These are phyloP conservation scores for Salminus brasiliensis DNA, from an alignment of 2,113 vertebrate genomes.

Conservation along the genomic window DNA sequence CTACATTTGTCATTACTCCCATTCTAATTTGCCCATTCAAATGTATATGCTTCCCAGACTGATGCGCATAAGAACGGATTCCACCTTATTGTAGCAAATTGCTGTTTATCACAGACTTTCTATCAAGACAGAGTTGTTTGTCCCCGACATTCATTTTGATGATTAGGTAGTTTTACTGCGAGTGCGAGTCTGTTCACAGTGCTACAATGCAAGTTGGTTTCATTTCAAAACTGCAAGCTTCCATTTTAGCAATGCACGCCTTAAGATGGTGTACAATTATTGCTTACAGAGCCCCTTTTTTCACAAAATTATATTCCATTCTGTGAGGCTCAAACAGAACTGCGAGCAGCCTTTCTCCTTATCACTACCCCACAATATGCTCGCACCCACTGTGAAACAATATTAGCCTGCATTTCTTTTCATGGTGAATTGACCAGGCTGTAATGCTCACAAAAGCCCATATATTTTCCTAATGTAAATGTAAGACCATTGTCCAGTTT, in stretches of 20 bases:
- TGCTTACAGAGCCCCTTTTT: constrained; percentile 25
- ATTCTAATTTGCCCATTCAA: constrained; percentile 33
- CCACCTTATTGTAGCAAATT: constrained; percentile 14
- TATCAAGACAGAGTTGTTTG: constrained; percentile 2
- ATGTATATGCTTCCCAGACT: constrained; percentile 10
- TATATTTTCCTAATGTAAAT: background rate
- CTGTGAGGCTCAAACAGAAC: constrained; percentile 12
- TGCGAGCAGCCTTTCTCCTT: constrained; percentile 5
- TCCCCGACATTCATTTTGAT: constrained; percentile 10
- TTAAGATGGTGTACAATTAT: constrained; percentile 27
- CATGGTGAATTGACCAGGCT: background rate
- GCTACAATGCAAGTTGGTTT: constrained; percentile 32
- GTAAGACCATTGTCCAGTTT: background rate
- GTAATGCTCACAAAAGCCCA: background rate
- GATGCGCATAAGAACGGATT: constrained; percentile 8
- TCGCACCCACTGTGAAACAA: constrained; percentile 23
- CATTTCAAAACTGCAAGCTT: constrained; percentile 29
- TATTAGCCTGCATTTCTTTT: constrained; percentile 19
- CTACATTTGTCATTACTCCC: constrained; percentile 16
- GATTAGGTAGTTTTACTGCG: constrained; percentile 10
- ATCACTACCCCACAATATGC: constrained; percentile 26
- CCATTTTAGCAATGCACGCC: constrained; percentile 34
- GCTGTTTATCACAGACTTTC: constrained; percentile 6
- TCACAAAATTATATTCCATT: constrained; percentile 20
- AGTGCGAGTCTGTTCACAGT: constrained; percentile 6